Evolutionary conservation across 2,113 vertebrate genomes (phyloP).

Genomic region (Grammomys dolichurus): DNA sequence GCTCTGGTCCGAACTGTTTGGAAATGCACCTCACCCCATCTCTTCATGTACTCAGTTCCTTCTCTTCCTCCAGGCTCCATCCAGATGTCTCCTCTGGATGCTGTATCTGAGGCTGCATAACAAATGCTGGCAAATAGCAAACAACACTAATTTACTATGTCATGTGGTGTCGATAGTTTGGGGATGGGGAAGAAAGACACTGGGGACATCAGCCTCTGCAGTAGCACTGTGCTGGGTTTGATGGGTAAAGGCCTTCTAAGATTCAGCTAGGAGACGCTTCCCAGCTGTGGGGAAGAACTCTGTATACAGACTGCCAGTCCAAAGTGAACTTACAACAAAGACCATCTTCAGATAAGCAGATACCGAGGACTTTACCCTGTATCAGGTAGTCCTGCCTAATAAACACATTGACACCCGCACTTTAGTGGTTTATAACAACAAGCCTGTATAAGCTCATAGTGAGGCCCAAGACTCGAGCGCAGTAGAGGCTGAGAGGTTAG

Average conservation of each 20-base stretch:
- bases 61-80: background rate
- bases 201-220: no score
- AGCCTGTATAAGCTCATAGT: background rate
- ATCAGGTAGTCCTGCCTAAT: background rate
- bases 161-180: background rate
- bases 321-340: background rate
- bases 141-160: background rate
- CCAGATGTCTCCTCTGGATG: background rate
- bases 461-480: background rate
- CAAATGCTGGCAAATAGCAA: background rate
- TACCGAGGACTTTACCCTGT: background rate
- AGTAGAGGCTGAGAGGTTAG: background rate
- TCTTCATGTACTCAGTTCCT: background rate
- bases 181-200: background rate
- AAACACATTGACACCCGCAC: background rate
- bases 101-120: background rate
- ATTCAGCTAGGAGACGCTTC: background rate
- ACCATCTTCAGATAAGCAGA: background rate
- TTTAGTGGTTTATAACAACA: background rate
- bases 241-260: background rate
- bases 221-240: accelerated
- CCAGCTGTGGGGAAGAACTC: accelerated
- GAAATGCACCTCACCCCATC: background rate
- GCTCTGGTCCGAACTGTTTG: background rate
- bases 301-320: background rate